Conservation (phyloP, 2,797 vertebrate genomes). For the Brotula barbata region DNA sequence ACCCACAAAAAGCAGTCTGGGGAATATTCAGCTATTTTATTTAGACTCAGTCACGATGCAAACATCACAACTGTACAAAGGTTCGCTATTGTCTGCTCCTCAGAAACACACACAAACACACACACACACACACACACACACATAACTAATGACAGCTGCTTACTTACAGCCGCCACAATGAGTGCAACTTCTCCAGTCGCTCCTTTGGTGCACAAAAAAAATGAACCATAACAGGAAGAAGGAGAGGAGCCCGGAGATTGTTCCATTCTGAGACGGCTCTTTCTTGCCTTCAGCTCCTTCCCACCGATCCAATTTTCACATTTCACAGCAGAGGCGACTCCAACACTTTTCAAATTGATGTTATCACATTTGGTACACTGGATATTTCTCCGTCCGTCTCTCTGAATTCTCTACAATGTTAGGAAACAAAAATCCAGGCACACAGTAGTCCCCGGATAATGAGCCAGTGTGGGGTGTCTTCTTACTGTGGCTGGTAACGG, state of each 20-base stretch:
- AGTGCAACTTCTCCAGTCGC: not conserved
- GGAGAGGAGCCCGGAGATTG: constrained; percentile 10
- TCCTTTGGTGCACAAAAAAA: not conserved
- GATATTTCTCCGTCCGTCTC: too few species aligned
- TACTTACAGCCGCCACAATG: not conserved
- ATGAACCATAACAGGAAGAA: constrained; percentile 4
- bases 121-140: not conserved
- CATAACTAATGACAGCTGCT: not conserved
- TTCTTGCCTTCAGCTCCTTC: not conserved
- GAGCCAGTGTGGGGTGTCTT: not conserved
- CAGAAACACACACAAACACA: not conserved
- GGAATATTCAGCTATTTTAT: constrained; percentile 20
- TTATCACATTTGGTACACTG: too few species aligned
- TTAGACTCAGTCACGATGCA: constrained; percentile 48
- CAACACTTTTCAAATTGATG: too few species aligned
- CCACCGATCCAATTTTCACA: not conserved
- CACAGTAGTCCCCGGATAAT: not conserved
- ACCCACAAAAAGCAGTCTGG: constrained; percentile 48
- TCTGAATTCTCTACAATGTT: not conserved
- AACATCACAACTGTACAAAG: too few species aligned
- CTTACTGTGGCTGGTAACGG: not conserved
- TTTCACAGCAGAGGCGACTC: not conserved
- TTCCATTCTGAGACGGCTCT: constrained; percentile 17
- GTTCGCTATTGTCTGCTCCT: not conserved
- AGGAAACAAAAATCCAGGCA: not conserved